phyloP scores from a whole-genome alignment of 2,113 vertebrate species.

The Apistogramma diplotaenia region DNA sequence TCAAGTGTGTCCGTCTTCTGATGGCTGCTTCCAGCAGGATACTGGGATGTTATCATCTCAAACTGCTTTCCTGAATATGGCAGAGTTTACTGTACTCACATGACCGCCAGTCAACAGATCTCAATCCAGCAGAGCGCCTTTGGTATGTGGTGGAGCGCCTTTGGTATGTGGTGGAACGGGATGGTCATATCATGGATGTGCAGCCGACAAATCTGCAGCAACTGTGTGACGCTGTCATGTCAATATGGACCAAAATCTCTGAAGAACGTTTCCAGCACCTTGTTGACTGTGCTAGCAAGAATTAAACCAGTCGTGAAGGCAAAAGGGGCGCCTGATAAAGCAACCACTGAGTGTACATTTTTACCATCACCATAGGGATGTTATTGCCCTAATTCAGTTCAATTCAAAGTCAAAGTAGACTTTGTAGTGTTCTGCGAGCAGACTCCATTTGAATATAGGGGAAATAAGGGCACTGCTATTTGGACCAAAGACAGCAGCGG shows the following conservation, averaged over 20 bases:
- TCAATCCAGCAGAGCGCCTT: background rate
- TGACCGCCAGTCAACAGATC: background rate
- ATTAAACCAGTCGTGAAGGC: background rate
- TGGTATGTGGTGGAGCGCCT: background rate
- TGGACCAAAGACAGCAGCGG: background rate
- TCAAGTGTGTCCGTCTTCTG: background rate
- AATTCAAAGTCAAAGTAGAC: background rate
- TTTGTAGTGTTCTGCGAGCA: background rate
- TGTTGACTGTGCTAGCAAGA: background rate
- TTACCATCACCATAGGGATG: background rate
- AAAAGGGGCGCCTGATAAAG: background rate
- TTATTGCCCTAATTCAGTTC: background rate
- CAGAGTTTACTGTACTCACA: background rate
- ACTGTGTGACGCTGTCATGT: background rate
- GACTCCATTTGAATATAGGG: background rate
- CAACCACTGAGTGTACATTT: background rate
- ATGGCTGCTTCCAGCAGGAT: background rate
- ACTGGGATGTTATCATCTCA: background rate
- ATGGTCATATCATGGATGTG: background rate
- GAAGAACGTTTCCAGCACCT: too few relatives aligned
- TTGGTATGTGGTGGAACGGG: background rate
- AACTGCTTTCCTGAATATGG: background rate
- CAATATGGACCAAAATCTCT: background rate
- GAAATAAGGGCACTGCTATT: background rate
- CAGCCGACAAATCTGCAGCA: background rate